These are phyloP conservation scores for Ataeniobius toweri DNA, from an alignment of 2,797 vertebrate species.

Conservation along the genomic window DNA sequence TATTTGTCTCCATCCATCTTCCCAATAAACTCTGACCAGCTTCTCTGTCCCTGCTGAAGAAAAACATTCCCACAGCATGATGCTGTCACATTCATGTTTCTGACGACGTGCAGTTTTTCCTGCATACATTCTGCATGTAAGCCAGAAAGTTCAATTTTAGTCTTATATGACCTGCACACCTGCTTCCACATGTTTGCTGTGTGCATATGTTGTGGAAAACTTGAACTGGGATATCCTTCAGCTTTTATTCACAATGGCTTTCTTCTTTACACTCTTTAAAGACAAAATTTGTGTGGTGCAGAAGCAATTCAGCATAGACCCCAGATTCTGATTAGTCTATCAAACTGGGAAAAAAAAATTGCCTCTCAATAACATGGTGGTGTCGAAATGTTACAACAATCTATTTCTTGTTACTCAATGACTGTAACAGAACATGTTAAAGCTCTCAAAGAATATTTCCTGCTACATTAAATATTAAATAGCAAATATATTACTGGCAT, in stretches of 20 bases:
- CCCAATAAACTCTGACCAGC: not conserved
- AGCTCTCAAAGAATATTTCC: too few relatives aligned
- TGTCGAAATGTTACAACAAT: too few relatives aligned
- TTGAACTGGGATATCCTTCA: not conserved
- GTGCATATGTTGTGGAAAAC: not conserved
- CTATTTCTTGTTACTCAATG: too few relatives aligned
- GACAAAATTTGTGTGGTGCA: too few relatives aligned
- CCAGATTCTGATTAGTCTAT: too few relatives aligned
- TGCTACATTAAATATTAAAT: too few relatives aligned
- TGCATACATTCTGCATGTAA: not conserved
- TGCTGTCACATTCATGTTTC: not conserved
- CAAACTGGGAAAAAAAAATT: too few relatives aligned
- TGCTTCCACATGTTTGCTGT: not conserved
- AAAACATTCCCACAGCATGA: not conserved
- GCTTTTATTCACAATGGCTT: not conserved
- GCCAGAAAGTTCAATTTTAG: not conserved
- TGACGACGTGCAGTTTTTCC: not conserved
- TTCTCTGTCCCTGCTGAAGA: not conserved
- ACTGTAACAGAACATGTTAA: too few relatives aligned
- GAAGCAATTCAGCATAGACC: too few relatives aligned
- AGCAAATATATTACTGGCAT: too few relatives aligned
- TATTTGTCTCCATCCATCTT: not conserved
- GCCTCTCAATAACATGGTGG: too few relatives aligned
- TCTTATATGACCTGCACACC: not conserved
- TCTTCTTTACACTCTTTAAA: too few relatives aligned